These are phyloP conservation scores for Patagioenas fasciata DNA, from an alignment of 2,113 vertebrate genomes.

Conservation along the genomic window DNA sequence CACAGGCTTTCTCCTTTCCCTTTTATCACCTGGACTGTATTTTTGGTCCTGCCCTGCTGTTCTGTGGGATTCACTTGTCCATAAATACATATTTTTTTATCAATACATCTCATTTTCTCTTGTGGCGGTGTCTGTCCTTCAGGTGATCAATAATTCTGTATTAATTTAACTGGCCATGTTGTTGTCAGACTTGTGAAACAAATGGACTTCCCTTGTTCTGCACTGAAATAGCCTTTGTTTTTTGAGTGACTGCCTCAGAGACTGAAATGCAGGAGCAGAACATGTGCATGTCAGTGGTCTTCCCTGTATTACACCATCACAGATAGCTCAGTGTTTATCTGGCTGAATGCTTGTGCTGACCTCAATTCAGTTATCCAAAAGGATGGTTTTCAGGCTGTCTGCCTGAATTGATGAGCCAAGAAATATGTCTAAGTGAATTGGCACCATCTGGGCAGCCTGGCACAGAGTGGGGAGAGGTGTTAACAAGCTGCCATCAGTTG, in stretches of 20 bases:
- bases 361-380: slow-evolving; percentile 60
- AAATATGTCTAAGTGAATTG: slow-evolving; percentile 60
- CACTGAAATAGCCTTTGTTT: background rate
- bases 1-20: background rate
- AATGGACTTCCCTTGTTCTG: background rate
- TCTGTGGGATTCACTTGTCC: background rate
- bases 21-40: background rate
- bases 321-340: background rate
- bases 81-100: background rate
- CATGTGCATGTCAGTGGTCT: background rate
- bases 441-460: slow-evolving; percentile 62
- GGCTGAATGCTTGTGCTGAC: slow-evolving; percentile 40
- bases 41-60: background rate
- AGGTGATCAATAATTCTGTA: background rate
- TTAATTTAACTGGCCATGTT: background rate
- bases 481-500: slow-evolving; percentile 46
- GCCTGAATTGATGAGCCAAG: slow-evolving; percentile 59
- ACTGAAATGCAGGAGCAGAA: background rate
- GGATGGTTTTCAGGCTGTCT: slow-evolving; percentile 21
- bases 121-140: background rate
- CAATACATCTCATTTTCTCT: background rate
- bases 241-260: background rate
- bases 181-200: background rate
- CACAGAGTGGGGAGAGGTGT: background rate
- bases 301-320: background rate